A percentile compares a stretch with the other conserved stretches of the same genome.
Conservation (phyloP, 2,888 invertebrate genomes). For the Megamerina dolium region DNA sequence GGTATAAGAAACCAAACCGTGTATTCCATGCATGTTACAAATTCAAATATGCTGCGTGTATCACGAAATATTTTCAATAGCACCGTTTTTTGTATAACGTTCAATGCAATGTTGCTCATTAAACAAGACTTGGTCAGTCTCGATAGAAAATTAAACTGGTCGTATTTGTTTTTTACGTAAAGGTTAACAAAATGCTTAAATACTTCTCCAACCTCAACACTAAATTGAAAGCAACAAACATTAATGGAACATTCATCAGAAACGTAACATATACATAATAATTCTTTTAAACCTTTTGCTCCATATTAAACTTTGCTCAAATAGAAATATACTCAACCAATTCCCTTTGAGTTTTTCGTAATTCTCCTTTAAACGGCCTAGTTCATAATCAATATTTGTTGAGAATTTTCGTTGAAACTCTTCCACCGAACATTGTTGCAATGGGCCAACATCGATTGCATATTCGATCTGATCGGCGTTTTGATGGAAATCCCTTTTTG, state of each 20-base stretch:
- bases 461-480: constrained; percentile 7
- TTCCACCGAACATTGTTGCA: constrained; percentile 2
- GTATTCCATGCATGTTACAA: constrained; percentile 14
- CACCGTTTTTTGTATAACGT: constrained; percentile 1
- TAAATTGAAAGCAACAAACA: not conserved
- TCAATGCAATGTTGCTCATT: constrained; percentile 2
- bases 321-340: too few species aligned
- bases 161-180: constrained; percentile 4
- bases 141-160: constrained; percentile 5
- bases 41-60: constrained; percentile 15
- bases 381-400: constrained; percentile 12
- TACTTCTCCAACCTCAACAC: not conserved
- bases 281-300: too few species aligned
- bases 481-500: constrained; percentile 8
- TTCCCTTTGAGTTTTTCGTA: constrained; percentile 1
- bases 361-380: too few species aligned
- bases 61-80: constrained; percentile 11
- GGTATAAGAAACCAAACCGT: constrained; percentile 18
- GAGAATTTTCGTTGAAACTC: constrained; percentile 13
- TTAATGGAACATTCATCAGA: not conserved
- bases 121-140: constrained; percentile 10
- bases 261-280: too few species aligned
- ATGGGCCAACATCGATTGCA: constrained; percentile 4
- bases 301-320: too few species aligned
- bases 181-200: constrained; percentile 7